These are phyloP conservation scores for Actinernus sp. DNA, from an alignment of 92 coral and sea anemone genomes.

Conservation along the genomic window DNA sequence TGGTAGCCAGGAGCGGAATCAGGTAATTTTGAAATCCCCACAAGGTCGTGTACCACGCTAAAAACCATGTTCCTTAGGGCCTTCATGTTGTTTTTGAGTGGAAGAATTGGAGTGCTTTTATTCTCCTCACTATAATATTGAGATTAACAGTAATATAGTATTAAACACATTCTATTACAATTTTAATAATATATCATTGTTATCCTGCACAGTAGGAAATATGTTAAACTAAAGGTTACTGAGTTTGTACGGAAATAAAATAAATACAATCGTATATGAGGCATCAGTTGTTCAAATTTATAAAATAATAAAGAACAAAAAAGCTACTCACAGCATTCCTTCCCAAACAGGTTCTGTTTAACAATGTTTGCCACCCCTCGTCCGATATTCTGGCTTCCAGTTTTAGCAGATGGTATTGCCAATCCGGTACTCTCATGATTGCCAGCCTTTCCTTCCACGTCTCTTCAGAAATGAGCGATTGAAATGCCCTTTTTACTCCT, in stretches of 20 bases:
- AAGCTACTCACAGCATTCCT: conserved; percentile 36
- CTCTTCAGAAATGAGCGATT: conserved; percentile 5
- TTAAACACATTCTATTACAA: too few relatives aligned
- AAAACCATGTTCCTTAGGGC: conserved; percentile 16
- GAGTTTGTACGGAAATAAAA: too few relatives aligned
- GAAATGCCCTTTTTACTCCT: conserved; percentile 21
- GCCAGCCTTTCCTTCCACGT: conserved; percentile 2
- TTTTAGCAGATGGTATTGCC: conserved; percentile 28
- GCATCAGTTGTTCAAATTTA: too few relatives aligned
- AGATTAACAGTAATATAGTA: too few relatives aligned
- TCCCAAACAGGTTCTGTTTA: conserved; percentile 11
- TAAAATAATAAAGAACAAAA: too few relatives aligned
- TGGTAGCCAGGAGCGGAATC: conserved; percentile 12
- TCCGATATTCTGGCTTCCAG: conserved; percentile 43
- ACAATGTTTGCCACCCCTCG: conserved; percentile 30
- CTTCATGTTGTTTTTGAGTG: conserved; percentile 29
- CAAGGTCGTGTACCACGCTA: neutral
- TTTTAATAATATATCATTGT: too few relatives aligned
- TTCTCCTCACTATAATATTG: too few relatives aligned
- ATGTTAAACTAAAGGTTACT: too few relatives aligned
- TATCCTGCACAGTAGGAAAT: too few relatives aligned
- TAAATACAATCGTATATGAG: too few relatives aligned
- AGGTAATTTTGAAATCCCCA: conserved; percentile 3
- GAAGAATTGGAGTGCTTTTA: conserved; percentile 1
- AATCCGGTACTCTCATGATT: conserved; percentile 36